Evolutionary conservation across 2,797 vertebrate genomes (phyloP), one percentile per base, ranked within the genome.

Genomic region (Falco cherrug): DNA sequence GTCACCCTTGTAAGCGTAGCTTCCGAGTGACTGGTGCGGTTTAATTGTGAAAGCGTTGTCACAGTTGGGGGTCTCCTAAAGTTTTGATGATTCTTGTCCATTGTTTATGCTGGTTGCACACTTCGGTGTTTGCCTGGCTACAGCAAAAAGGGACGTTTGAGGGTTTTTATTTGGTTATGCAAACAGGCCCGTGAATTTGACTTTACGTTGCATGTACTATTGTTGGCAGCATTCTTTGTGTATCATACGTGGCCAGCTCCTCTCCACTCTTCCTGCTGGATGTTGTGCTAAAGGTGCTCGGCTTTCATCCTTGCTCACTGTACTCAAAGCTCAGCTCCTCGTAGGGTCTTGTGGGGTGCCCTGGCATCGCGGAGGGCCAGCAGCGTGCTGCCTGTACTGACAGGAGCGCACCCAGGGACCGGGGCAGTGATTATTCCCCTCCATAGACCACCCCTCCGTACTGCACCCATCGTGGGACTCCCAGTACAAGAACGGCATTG

Each of bases 1-100:
- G n/a, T 74, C 28, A 56, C 54, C 35, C 3, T 0, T 1, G 0
- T 16, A 11, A 45, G 33, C 0, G 1, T 15, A n/a, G 39, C 68
- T 77, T 24, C 51, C 25, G 9, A 14, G 39, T 10, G 53, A 21
- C 47, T 37, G 48, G 10, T 37, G 35, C 22, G 47, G 31, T 50
- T 43, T 12, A 39, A 16, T 13, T 74, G 43, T 29, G 56, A 20
- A n/a, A 45, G 19, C 15, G n/a, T 63, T 35, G 56, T 56, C 54
- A 28, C 39, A 8, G 43, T 20, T 41, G 16, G 54, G 53, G 31
- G 28, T 74, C 43, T 74, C 33, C 48, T 56, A 2, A 22, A 39
- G 33, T 22, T 68, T 13, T 26, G 24, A 8, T 51, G 26, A 17
- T 26, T 68, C 35, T 39, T 33, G 37, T 56, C 80, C 25, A 2